Evolutionary conservation across 2,797 vertebrate species (phyloP).

Genomic region (Nothura maculosa): DNA sequence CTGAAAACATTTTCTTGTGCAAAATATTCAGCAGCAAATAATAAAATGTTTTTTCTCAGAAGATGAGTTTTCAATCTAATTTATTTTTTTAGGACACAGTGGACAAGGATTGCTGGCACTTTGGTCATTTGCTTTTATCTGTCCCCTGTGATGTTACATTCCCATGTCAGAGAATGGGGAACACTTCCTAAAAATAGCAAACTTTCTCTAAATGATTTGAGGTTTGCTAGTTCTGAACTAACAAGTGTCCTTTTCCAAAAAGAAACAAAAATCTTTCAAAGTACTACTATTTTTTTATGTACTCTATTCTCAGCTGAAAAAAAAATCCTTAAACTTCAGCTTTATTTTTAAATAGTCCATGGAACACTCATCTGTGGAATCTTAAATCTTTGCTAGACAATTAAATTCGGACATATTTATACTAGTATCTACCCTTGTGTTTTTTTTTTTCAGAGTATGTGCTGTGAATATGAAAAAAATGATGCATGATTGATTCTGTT

Average conservation of each 20-base stretch:
- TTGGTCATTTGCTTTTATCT: not conserved
- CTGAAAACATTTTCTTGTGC: not conserved
- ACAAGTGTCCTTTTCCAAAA: not conserved
- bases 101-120: accelerated
- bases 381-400: not conserved
- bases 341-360: not conserved
- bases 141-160: not conserved
- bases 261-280: not conserved
- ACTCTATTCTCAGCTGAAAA: not conserved
- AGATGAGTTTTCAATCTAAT: not conserved
- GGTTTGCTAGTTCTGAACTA: not conserved
- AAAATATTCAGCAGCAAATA: not conserved
- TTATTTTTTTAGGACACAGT: not conserved
- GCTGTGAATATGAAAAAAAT: not conserved
- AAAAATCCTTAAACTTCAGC: no score
- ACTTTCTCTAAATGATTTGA: not conserved
- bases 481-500: not conserved
- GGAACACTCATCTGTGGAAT: not conserved
- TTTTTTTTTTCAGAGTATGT: not conserved
- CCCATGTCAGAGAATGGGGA: not conserved
- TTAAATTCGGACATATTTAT: not conserved
- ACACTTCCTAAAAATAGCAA: not conserved
- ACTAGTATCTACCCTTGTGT: not conserved
- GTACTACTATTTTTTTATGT: not conserved
- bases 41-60: not conserved